Base-by-base conservation (phyloP, 2,797 vertebrate genomes). In the Clamator glandarius region DNA sequence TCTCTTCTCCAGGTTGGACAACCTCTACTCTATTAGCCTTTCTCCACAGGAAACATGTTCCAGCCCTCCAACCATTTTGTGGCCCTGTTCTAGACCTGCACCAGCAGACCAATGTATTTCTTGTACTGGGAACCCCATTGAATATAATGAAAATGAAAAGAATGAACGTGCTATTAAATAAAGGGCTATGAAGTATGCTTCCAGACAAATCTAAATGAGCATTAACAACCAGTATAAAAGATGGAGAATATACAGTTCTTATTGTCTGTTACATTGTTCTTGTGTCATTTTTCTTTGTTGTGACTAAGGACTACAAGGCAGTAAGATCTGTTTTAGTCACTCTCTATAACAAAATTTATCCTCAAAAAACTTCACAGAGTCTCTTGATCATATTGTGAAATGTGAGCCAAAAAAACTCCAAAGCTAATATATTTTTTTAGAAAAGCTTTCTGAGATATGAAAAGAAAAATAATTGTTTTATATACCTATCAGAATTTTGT, bases 381-480 rank as follows among this genome's bases (percentile, higher is more conserved):
- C 31, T 70, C 72, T 89, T 96, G 69, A 75, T 95, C 80, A 25
- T 77, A 55, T 33, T 77, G 29, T 80, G 83, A 93, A 92, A 89
- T 78, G 67, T 39, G 48, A 87, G 50, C 29, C 69, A 83, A 80
- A 85, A 39, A 89, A 77, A 14, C 42, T 89, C 87, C 52, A 94
- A 89, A 70, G 54, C 36, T 79, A 84, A 89, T 93, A 67, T 70
- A 84, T 74, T 87, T 89, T 93, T 87, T 84, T 41, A 59, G 8
- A 90, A 88, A 93, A 95, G 89, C 78, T 89, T 91, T 90, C 66
- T 70, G 21, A 91, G 52, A 93, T 88, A 88, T 55, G n/a, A 94
- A 88, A 95, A 88, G 42, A 90, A 84, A 89, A 84, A 90, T 57
- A 10, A 73, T 80, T 88, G 76, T 25, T 96, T 86, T 67, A 84